These are phyloP conservation scores for Plebejus argus DNA, from an alignment of 2,888 invertebrate species.

Conservation along the genomic window DNA sequence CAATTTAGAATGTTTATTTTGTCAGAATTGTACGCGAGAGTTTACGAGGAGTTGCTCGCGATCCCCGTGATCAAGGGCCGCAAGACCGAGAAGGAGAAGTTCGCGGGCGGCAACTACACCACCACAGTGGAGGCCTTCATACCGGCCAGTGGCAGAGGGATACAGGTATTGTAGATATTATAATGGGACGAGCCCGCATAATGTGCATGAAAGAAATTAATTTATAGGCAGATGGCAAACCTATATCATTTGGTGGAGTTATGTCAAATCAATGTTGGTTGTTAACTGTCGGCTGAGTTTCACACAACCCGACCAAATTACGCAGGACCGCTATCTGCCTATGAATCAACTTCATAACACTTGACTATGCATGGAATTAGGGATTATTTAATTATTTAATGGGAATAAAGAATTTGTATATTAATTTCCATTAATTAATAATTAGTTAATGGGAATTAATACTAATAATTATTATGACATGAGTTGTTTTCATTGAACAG, in stretches of 20 bases:
- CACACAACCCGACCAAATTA: too few relatives aligned
- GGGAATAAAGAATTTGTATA: too few relatives aligned
- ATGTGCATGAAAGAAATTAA: too few relatives aligned
- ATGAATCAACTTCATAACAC: too few relatives aligned
- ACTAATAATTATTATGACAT: background rate
- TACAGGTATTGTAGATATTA: conserved; percentile 83
- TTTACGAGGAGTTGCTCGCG: conserved; percentile 93
- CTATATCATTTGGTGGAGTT: too few relatives aligned
- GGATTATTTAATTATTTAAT: too few relatives aligned
- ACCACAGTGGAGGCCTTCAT: conserved; percentile 98
- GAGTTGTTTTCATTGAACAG: conserved; percentile 52
- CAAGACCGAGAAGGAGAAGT: conserved; percentile 99
- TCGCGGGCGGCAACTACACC: conserved; percentile 98
- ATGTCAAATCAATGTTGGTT: too few relatives aligned
- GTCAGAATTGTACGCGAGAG: conserved; percentile 90
- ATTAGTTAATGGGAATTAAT: too few relatives aligned
- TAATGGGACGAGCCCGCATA: background rate
- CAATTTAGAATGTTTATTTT: background rate
- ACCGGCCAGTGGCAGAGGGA: conserved; percentile 95
- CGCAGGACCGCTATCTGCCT: too few relatives aligned
- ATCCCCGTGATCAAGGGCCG: conserved; percentile 97
- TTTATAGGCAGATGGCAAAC: too few relatives aligned
- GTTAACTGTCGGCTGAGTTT: too few relatives aligned
- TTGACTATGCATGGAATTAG: too few relatives aligned
- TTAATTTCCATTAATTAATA: background rate